A percentile compares a stretch with the other conserved stretches of the same genome.
phyloP scores from a whole-genome alignment of 2,888 invertebrate species.

The Caenorhabditis panamensis region DNA sequence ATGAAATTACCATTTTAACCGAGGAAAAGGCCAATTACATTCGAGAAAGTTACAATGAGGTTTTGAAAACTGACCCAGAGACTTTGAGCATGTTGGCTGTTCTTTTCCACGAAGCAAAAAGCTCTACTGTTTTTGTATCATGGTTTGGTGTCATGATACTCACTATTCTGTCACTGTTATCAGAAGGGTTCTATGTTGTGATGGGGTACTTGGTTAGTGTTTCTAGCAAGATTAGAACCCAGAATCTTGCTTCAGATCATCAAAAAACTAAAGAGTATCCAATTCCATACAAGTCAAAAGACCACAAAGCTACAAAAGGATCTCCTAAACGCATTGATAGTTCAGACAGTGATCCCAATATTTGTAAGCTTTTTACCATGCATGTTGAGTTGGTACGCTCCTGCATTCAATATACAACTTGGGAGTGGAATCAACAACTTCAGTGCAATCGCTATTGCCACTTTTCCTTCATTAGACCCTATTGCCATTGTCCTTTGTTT shows the following conservation, averaged over 20 bases:
- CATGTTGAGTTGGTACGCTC: constrained; percentile 34
- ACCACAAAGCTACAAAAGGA: constrained; percentile 21
- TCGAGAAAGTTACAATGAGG: background rate
- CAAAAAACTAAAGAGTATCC: constrained; percentile 1
- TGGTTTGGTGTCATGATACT: background rate
- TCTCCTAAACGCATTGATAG: constrained; percentile 10
- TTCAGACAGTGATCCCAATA: constrained; percentile 27
- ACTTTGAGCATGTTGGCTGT: background rate
- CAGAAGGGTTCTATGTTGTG: background rate
- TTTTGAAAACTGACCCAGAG: background rate
- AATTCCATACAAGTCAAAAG: background rate
- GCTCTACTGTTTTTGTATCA: background rate
- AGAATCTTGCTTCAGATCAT: background rate
- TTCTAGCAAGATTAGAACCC: background rate
- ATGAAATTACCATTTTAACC: background rate
- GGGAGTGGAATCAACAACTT: constrained; percentile 11
- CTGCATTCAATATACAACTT: constrained; percentile 27
- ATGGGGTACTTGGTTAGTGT: background rate
- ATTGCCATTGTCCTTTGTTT: constrained; percentile 24
- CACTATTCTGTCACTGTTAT: background rate
- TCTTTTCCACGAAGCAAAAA: background rate
- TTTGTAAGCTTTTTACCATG: constrained; percentile 26
- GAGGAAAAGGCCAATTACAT: background rate
- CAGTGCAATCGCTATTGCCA: constrained; percentile 12
- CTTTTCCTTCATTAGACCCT: constrained; percentile 26